Percentiles rank a stretch among this genome's conserved stretches.
These are phyloP conservation scores for Neomicropteryx cornuta DNA, from an alignment of 1,140 invertebrate species.

Conservation along the genomic window DNA sequence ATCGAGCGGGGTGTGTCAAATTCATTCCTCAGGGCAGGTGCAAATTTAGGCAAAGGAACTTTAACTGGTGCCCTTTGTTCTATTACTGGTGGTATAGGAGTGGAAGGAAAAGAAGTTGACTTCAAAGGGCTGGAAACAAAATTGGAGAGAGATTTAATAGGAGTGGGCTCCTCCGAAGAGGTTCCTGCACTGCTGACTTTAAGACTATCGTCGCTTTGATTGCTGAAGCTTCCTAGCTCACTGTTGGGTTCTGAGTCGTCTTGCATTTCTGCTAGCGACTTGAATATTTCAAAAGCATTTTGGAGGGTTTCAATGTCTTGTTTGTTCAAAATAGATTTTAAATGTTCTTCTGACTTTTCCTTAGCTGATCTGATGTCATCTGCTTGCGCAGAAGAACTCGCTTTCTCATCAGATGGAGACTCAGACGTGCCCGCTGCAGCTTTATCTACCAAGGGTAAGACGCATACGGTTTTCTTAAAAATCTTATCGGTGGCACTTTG, in stretches of 20 bases:
- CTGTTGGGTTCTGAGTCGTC: slow-evolving; percentile 16
- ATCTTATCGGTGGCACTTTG: slow-evolving; percentile 13
- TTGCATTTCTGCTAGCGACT: slow-evolving; percentile 33
- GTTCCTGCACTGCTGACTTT: neutral
- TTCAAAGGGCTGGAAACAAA: slow-evolving; percentile 47
- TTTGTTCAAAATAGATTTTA: slow-evolving; percentile 34
- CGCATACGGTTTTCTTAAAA: slow-evolving; percentile 14
- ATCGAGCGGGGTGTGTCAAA: too few relatives aligned
- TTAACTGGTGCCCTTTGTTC: too few relatives aligned
- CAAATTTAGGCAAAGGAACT: slow-evolving; percentile 10
- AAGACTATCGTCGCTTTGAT: neutral
- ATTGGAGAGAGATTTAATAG: slow-evolving; percentile 49
- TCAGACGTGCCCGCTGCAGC: too few relatives aligned
- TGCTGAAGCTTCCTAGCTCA: slow-evolving; percentile 10
- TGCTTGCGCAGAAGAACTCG: too few relatives aligned
- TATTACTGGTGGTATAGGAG: too few relatives aligned
- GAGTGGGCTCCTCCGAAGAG: slow-evolving; percentile 36
- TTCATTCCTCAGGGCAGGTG: too few relatives aligned
- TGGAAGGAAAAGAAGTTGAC: slow-evolving; percentile 20
- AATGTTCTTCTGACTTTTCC: slow-evolving; percentile 13
- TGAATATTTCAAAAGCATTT: slow-evolving; percentile 39
- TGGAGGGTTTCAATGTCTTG: slow-evolving; percentile 42
- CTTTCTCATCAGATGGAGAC: too few relatives aligned
- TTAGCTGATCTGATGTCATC: slow-evolving; percentile 5
- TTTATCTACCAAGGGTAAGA: too few relatives aligned